Percentiles rank a stretch among this genome's conserved stretches.
phyloP scores from a whole-genome alignment of 2,888 invertebrate genomes.

The Ichneumoninae sp. region DNA sequence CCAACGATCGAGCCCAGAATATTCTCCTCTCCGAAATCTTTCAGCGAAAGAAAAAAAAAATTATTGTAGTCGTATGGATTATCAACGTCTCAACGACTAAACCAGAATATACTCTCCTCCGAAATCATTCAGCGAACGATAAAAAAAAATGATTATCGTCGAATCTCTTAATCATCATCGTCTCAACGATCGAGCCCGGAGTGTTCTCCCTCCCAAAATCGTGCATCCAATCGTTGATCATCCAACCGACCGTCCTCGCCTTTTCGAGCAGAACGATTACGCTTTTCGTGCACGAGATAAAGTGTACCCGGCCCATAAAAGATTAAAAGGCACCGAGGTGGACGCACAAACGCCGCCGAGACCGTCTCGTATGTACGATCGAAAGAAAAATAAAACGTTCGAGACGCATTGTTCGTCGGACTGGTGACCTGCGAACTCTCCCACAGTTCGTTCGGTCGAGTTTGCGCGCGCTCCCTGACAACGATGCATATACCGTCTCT shows the following conservation, averaged over 20 bases:
- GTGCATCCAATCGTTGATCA: no score
- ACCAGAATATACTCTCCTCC: no score
- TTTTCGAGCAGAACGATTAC: background rate
- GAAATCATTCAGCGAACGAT: no score
- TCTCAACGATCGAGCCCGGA: background rate
- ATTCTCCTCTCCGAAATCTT: no score
- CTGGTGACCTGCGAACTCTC: constrained; percentile 83
- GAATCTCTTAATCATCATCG: background rate
- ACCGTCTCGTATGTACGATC: constrained; percentile 55
- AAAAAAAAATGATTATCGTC: background rate
- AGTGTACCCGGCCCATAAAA: background rate
- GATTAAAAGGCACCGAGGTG: background rate
- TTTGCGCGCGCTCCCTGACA: constrained; percentile 15
- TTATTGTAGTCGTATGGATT: no score
- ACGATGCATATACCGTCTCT: constrained; percentile 2
- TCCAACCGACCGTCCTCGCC: background rate
- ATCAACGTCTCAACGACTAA: background rate
- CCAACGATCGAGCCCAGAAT: no score
- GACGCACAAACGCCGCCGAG: constrained; percentile 71
- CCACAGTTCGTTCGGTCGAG: constrained; percentile 74
- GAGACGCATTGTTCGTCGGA: constrained; percentile 78
- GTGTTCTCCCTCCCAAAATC: no score
- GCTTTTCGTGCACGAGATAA: background rate
- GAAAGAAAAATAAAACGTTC: constrained; percentile 68
- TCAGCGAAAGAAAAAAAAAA: no score